These are phyloP conservation scores for Cynodonichthys magdalenae DNA, from an alignment of 2,797 vertebrate genomes.

Conservation along the genomic window DNA sequence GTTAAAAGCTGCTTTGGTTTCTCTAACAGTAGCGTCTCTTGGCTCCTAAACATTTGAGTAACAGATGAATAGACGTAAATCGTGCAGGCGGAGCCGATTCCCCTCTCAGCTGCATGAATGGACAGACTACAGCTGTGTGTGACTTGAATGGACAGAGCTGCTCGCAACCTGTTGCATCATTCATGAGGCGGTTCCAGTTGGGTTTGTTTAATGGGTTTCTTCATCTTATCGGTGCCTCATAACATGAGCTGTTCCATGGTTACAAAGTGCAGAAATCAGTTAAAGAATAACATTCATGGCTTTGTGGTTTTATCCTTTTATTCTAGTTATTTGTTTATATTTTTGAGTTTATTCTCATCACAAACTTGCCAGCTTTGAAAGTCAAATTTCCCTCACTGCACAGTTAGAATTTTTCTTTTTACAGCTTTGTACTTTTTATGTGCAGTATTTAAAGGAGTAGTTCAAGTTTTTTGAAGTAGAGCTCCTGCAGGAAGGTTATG, in stretches of 20 bases:
- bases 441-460: no score
- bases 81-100: constrained; percentile 51
- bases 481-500: no score
- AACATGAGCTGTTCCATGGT: constrained; percentile 52
- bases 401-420: no score
- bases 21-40: constrained; percentile 31
- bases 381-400: no score
- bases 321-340: no score
- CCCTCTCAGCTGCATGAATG: constrained; percentile 63
- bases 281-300: constrained; percentile 14
- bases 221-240: constrained; percentile 22
- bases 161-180: constrained; percentile 75
- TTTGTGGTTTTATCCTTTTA: no score
- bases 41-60: constrained; percentile 51
- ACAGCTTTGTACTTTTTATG: no score
- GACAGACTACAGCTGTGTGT: constrained; percentile 77
- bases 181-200: constrained; percentile 67
- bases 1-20: constrained; percentile 38
- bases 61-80: constrained; percentile 62
- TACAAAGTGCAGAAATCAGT: constrained; percentile 50
- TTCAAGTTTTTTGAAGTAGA: no score
- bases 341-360: no score
- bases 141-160: constrained; percentile 74
- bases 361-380: no score
- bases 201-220: constrained; percentile 72